Base-by-base conservation (phyloP, 2,888 invertebrate species). In the Drosophila limbata region DNA sequence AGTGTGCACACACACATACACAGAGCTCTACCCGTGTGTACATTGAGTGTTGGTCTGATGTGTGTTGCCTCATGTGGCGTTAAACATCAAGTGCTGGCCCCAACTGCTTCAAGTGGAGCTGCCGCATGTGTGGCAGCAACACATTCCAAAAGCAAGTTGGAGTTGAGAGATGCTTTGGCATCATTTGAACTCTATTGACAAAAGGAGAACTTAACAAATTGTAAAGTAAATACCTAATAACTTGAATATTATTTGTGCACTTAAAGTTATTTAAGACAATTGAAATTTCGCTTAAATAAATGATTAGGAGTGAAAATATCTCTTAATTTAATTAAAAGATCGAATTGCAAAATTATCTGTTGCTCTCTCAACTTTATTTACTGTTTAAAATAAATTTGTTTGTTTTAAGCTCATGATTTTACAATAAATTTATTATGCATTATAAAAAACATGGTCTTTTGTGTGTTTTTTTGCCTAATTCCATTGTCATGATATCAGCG, bases 21-120 rank as follows among this genome's bases (percentile, higher is more conserved):
- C 33, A 48, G n/a, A n/a, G n/a, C n/a, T n/a, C n/a, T n/a, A n/a
- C n/a, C n/a, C n/a, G 28, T 33, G 33, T 37, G 42, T 35, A 45
- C 28, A 25, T 21, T 59, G 42, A 45, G 45, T 39, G 39, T 9
- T 33, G 19, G 57, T 19, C 37, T 59, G 21, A 17, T 33, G 45
- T 50, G 48, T 61, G 44, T 33, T 51, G 68, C 61, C 65, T 42
- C 85, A 82, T 79, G 48, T 86, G 81, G 60, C 64, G 48, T 66
- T 67, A 17, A 68, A 50, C 48, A 40, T 39, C 65, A 68, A 77
- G 69, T 62, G 69, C 33, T 21, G 45, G 37, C 48, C 52, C 68
- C 66, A 57, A 55, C 69, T 56, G 21, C 68, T 64, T 17, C 25
- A 33, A 28, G 9, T 19, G 48, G 3, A 39, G 37, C 25, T 42